Percentiles rank a stretch among this genome's conserved stretches.
phyloP scores from a whole-genome alignment of 2,888 invertebrate species.

The Dastarcus helophoroides region DNA sequence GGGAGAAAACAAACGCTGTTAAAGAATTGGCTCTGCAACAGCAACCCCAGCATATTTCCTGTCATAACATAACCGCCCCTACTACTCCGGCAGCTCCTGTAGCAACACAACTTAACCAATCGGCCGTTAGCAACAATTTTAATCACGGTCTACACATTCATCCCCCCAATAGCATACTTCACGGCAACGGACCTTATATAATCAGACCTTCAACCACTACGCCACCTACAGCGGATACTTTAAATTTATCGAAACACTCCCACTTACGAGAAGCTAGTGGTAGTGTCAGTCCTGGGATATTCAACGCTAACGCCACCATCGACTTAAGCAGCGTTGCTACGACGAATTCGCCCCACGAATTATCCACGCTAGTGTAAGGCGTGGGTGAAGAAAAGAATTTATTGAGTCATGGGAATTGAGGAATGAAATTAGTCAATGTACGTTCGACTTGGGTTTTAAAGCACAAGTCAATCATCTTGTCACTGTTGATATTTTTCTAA shows the following conservation, averaged over 20 bases:
- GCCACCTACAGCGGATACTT: constrained; percentile 35
- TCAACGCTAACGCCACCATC: constrained; percentile 41
- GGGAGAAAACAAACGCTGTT: constrained; percentile 75
- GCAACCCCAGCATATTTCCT: constrained; percentile 23
- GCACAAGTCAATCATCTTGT: too few species aligned
- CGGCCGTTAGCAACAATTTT: constrained; percentile 29
- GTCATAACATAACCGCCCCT: constrained; percentile 28
- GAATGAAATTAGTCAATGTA: too few species aligned
- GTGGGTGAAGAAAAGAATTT: too few species aligned
- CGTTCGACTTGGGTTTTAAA: too few species aligned
- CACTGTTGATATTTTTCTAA: too few species aligned
- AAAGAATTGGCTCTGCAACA: constrained; percentile 41
- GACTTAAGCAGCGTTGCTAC: constrained; percentile 54
- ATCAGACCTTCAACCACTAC: constrained; percentile 52
- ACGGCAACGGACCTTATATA: constrained; percentile 43
- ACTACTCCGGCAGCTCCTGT: constrained; percentile 6
- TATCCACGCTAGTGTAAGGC: constrained; percentile 59
- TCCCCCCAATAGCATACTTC: constrained; percentile 24
- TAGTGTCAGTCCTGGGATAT: constrained; percentile 52
- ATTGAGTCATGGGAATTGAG: too few species aligned
- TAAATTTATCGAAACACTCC: constrained; percentile 28
- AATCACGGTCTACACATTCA: constrained; percentile 33
- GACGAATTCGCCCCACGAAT: constrained; percentile 52
- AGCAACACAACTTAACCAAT: constrained; percentile 26
- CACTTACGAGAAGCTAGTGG: constrained; percentile 45